A percentile compares a stretch with the other conserved stretches of the same genome.
Conservation (phyloP, 2,113 vertebrate genomes). For the Marcusenius ussheri region DNA sequence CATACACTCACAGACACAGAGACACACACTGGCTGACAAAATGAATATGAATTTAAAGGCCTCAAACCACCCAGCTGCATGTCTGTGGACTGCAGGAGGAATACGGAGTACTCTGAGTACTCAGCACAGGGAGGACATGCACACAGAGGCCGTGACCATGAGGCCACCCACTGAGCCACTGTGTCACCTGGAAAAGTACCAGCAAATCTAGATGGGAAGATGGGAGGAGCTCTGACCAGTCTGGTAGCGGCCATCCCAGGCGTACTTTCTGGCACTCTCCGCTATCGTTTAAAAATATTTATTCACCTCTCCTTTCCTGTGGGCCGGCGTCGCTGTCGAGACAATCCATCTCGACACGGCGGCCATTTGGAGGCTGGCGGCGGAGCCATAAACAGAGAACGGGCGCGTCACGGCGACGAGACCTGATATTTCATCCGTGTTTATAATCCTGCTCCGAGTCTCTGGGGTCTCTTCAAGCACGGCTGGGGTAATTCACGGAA, state of each 20-base stretch:
- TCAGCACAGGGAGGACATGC: neutral
- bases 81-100: neutral
- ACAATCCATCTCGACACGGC: neutral
- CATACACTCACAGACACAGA: neutral
- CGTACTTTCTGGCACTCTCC: neutral
- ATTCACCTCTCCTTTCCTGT: neutral
- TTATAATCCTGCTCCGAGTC: neutral
- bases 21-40: neutral
- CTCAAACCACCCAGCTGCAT: neutral
- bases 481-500: neutral
- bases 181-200: neutral
- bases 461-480: neutral
- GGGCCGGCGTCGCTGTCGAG: neutral
- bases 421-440: neutral
- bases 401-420: neutral
- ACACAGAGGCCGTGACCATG: neutral
- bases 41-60: neutral
- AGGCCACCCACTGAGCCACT: neutral
- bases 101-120: neutral
- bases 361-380: neutral
- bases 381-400: neutral
- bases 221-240: neutral
- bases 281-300: neutral
- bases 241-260: neutral
- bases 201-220: neutral